Conservation (phyloP, 2,888 invertebrate genomes). For the Coelinius sp. region DNA sequence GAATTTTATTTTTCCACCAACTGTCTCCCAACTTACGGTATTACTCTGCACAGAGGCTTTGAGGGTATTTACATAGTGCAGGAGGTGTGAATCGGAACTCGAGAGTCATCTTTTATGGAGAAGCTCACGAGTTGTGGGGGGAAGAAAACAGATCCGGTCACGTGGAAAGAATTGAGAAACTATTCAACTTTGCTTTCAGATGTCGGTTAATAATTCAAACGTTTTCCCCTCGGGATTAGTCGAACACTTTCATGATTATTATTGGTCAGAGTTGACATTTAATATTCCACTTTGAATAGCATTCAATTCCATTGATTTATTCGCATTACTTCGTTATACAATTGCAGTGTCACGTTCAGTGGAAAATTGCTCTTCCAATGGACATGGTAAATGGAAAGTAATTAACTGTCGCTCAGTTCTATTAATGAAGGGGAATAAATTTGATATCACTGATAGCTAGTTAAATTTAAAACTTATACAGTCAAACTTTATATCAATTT, state of each 20-base stretch:
- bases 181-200: constrained; percentile 10
- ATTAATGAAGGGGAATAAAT: not conserved
- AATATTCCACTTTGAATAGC: not conserved
- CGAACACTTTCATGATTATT: not conserved
- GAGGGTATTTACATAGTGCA: constrained; percentile 6
- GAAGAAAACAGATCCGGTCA: constrained; percentile 5
- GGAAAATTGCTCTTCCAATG: not conserved
- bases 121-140: not conserved
- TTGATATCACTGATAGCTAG: not conserved
- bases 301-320: not conserved
- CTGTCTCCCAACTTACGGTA: not conserved
- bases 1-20: not conserved
- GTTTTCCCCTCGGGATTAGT: not conserved
- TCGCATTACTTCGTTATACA: not conserved
- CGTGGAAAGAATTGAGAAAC: constrained; percentile 7
- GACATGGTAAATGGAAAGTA: not conserved
- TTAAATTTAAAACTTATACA: not conserved
- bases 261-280: not conserved
- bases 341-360: not conserved
- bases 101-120: constrained; percentile 3
- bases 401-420: not conserved
- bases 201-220: not conserved
- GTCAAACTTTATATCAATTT: not conserved
- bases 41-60: not conserved
- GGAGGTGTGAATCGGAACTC: not conserved